Percentiles rank a stretch among this genome's conserved stretches.
These are phyloP conservation scores for Spodoptera picta DNA, from an alignment of 2,888 invertebrate species.

Conservation along the genomic window DNA sequence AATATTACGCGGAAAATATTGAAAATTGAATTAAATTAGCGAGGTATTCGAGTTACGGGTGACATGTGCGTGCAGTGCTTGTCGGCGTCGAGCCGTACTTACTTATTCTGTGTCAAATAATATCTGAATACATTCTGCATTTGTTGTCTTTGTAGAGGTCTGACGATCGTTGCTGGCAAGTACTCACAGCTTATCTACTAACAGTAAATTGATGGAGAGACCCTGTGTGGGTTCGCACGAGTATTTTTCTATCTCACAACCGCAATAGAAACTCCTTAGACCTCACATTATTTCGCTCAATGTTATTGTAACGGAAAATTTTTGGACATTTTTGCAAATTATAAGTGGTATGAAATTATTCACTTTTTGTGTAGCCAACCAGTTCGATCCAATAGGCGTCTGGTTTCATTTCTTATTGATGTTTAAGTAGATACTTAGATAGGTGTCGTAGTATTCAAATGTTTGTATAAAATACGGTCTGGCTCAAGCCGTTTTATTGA, in stretches of 20 bases:
- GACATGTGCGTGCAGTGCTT: neutral
- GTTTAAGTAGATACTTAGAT: slow-evolving; percentile 37
- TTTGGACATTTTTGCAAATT: slow-evolving; percentile 20
- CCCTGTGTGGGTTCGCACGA: slow-evolving; percentile 2
- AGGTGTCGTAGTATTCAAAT: slow-evolving; percentile 54
- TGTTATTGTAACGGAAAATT: slow-evolving; percentile 28
- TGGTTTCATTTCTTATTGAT: slow-evolving; percentile 46
- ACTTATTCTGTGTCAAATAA: too few species aligned
- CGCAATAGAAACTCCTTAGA: slow-evolving; percentile 1
- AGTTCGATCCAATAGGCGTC: slow-evolving; percentile 35
- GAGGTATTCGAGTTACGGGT: slow-evolving; percentile 2
- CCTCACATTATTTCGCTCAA: slow-evolving; percentile 37
- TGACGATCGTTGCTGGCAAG: neutral
- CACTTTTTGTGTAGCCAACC: slow-evolving; percentile 23
- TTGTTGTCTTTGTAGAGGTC: too few species aligned
- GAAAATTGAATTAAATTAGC: neutral
- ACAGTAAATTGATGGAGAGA: slow-evolving; percentile 8
- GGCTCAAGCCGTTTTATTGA: slow-evolving; percentile 29
- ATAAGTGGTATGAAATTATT: slow-evolving; percentile 17
- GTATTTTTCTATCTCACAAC: neutral
- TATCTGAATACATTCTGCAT: too few species aligned
- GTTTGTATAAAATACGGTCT: slow-evolving; percentile 50
- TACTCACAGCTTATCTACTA: neutral
- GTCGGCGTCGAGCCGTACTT: neutral
- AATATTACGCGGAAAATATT: too few species aligned